A percentile compares a stretch with the other conserved stretches of the same genome.
These are phyloP conservation scores for Meloe dianella DNA, from an alignment of 2,888 invertebrate species.

Conservation along the genomic window DNA sequence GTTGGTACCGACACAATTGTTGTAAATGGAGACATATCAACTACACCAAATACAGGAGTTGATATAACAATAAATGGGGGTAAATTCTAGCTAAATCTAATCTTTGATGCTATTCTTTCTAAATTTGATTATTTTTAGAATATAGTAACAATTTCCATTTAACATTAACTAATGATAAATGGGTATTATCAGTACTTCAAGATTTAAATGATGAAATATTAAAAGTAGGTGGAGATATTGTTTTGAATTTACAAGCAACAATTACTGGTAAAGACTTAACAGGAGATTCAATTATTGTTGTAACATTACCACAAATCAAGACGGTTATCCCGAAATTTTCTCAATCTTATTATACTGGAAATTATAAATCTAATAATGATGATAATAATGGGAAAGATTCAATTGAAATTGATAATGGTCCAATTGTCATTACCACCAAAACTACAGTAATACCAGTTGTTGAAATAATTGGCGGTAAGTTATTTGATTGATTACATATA, in stretches of 20 bases:
- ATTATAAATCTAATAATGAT: background rate
- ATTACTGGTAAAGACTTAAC: background rate
- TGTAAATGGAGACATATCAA: background rate
- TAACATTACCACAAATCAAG: background rate
- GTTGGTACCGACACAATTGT: background rate
- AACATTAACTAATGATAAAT: background rate
- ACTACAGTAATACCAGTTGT: slow-evolving; percentile 11
- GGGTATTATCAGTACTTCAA: background rate
- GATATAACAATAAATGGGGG: slow-evolving; percentile 14
- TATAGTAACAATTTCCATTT: background rate
- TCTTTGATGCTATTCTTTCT: background rate
- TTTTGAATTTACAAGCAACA: background rate
- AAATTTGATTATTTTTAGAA: background rate
- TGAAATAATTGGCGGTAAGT: slow-evolving; percentile 33
- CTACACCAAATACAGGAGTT: slow-evolving; percentile 13
- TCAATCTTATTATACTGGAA: slow-evolving; percentile 10
- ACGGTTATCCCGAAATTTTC: no score
- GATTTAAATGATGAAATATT: background rate
- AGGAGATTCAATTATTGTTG: background rate
- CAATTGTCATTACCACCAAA: slow-evolving; percentile 15
- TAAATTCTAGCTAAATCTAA: background rate
- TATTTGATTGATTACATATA: slow-evolving; percentile 6
- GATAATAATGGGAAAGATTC: no score
- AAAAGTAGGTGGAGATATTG: slow-evolving; percentile 1
- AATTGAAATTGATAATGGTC: background rate